Percentiles rank a stretch among this genome's conserved stretches.
Evolutionary conservation across 2,797 vertebrate genomes (phyloP).

Genomic region (Astyanax mexicanus): DNA sequence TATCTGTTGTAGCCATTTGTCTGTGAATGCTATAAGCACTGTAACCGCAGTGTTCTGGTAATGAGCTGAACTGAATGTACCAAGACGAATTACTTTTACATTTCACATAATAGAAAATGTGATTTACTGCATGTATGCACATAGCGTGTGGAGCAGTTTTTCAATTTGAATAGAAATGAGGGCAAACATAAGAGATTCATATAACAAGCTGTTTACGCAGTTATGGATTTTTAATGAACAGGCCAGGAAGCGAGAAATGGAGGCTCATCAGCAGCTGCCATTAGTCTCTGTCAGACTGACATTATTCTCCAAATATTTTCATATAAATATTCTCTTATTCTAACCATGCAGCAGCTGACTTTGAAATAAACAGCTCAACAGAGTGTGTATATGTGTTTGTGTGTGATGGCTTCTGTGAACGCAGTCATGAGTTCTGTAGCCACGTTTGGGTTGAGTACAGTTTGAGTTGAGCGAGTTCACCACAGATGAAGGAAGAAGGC

Average conservation of each 20-base stretch:
- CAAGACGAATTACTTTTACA: conserved; percentile 8
- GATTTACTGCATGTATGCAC: conserved; percentile 32
- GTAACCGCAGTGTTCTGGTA: conserved; percentile 3
- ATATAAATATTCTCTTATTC: no score
- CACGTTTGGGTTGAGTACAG: neutral
- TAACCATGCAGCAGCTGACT: neutral
- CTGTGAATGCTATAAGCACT: neutral
- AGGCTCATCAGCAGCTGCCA: neutral
- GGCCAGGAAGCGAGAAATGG: conserved; percentile 2
- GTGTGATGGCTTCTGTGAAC: neutral
- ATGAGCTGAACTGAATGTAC: conserved; percentile 17
- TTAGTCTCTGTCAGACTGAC: conserved; percentile 22
- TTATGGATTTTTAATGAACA: conserved; percentile 32
- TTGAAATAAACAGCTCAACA: conserved; percentile 1
- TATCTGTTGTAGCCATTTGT: conserved; percentile 4
- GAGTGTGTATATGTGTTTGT: neutral
- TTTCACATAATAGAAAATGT: conserved; percentile 11
- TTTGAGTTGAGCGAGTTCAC: neutral
- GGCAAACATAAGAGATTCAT: conserved; percentile 25
- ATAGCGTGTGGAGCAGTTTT: conserved; percentile 8
- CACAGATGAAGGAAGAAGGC: neutral
- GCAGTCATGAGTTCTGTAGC: neutral
- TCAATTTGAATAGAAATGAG: conserved; percentile 28
- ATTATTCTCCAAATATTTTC: conserved; percentile 8
- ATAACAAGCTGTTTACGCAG: conserved; percentile 15